Percentiles rank a stretch among this genome's conserved stretches.
Evolutionary conservation across 2,888 invertebrate species (phyloP).

Genomic region (Tiliacea citrago): DNA sequence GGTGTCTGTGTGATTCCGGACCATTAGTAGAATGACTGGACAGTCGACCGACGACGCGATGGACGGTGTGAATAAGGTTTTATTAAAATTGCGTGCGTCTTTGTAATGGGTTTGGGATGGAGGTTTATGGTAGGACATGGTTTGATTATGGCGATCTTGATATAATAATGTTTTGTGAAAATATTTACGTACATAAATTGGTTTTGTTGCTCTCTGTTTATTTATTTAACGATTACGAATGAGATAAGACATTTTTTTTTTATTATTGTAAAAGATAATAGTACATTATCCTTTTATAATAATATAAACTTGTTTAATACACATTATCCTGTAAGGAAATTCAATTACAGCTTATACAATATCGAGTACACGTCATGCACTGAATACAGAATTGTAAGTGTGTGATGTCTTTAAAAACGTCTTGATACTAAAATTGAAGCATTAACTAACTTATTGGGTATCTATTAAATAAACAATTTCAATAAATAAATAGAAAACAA

Average conservation of each 20-base stretch:
- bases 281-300: too few relatives aligned
- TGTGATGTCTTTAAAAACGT: not conserved
- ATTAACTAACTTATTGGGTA: not conserved
- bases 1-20: constrained; percentile 49
- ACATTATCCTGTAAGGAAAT: too few relatives aligned
- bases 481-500: not conserved
- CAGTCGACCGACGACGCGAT: not conserved
- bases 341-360: too few relatives aligned
- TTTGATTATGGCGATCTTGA: constrained; percentile 2
- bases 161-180: not conserved
- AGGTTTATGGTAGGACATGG: constrained; percentile 12
- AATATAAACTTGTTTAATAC: too few relatives aligned
- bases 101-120: constrained; percentile 28
- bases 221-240: too few relatives aligned
- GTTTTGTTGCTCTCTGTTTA: not conserved
- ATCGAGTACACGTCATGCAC: too few relatives aligned
- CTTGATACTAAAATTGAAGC: not conserved
- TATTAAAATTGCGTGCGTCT: constrained; percentile 45
- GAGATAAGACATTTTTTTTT: too few relatives aligned
- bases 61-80: constrained; percentile 48
- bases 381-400: not conserved
- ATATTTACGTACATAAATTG: not conserved
- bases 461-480: not conserved
- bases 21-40: constrained; percentile 55
- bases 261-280: too few relatives aligned